Base-by-base conservation (phyloP, 2,113 vertebrate species). In the Tachysurus fulvidraco region DNA sequence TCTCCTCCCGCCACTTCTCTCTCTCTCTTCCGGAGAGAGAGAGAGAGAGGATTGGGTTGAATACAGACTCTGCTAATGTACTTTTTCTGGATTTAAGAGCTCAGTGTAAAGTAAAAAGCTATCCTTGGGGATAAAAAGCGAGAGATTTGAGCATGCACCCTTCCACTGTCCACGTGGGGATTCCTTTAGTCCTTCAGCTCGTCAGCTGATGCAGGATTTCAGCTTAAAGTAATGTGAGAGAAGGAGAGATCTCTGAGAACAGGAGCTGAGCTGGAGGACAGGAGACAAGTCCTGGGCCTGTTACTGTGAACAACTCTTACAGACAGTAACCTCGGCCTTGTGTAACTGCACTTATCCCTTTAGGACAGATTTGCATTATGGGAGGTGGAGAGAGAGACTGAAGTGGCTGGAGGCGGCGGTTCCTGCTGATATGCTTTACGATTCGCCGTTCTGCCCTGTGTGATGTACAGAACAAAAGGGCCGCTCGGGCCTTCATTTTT, bases 351-450 rank as follows among this genome's bases (percentile, higher is more conserved):
- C 85, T 83, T 85, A 83, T 88, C 73, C 52, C 52, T 87, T 84
- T 69, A 16, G 21, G 79, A 76, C 79, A 82, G 55, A 87, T 85
- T 85, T 85, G 83, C 55, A 81, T 62, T 59, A 52, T 46, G 19
- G 69, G 65, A 73, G 54, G 65, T 1, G 55, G 16, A 78, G 50
- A 78, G 9, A 14, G 28, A 44, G 60, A 64, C 4, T 25, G 14
- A 4, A 10, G 30, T 76, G 65, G 36, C 36, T 46, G 79, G 62
- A 30, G 77, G 57, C 44, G 19, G 54, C 65, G 76, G 62, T 90
- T 90, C 89, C 88, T 87, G 83, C 84, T 74, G 85, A 87, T 77
- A 64, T 23, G 57, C 59, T 88, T 69, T 59, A 30, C 36, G 79
- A 83, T 36, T 79, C 14, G 25, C n/a, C n/a, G 55, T 69, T 84